Conservation (phyloP, 2,888 invertebrate genomes). For the Polydrusus tereticollis region DNA sequence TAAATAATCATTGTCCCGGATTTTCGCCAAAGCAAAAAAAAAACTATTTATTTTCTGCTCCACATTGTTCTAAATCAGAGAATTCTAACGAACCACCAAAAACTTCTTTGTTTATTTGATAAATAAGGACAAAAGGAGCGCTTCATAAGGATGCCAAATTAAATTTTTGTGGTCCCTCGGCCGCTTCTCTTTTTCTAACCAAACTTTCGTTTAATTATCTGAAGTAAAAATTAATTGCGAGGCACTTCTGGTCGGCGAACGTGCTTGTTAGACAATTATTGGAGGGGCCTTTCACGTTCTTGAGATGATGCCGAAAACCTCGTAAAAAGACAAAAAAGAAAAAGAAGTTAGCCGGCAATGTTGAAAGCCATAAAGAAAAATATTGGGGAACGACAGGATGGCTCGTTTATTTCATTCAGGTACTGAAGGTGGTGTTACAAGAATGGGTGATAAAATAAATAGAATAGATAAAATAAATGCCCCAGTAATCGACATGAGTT, state of each 20-base stretch:
- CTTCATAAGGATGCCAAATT: conserved; percentile 38
- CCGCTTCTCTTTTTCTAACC: conserved; percentile 31
- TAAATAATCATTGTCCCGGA: neutral
- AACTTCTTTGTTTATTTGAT: conserved; percentile 30
- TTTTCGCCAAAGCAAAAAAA: neutral
- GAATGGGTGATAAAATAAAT: no score
- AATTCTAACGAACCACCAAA: conserved; percentile 16
- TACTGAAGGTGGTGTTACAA: no score
- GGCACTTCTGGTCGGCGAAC: conserved; percentile 41
- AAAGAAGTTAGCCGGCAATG: neutral
- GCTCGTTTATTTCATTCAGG: no score
- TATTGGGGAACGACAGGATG: no score
- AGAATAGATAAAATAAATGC: no score
- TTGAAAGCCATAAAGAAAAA: neutral
- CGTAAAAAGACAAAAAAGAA: neutral
- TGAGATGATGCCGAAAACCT: conserved; percentile 12
- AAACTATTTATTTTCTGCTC: conserved; percentile 7
- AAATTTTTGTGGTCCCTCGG: conserved; percentile 35
- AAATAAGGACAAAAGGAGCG: conserved; percentile 36
- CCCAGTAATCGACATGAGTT: no score
- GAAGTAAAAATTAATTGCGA: conserved; percentile 48
- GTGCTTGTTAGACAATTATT: conserved; percentile 47
- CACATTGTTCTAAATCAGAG: conserved; percentile 10
- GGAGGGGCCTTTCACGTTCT: conserved; percentile 30
- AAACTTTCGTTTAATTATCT: conserved; percentile 48